phyloP scores from a whole-genome alignment of 2,888 invertebrate species.

The Tortrix viridana region DNA sequence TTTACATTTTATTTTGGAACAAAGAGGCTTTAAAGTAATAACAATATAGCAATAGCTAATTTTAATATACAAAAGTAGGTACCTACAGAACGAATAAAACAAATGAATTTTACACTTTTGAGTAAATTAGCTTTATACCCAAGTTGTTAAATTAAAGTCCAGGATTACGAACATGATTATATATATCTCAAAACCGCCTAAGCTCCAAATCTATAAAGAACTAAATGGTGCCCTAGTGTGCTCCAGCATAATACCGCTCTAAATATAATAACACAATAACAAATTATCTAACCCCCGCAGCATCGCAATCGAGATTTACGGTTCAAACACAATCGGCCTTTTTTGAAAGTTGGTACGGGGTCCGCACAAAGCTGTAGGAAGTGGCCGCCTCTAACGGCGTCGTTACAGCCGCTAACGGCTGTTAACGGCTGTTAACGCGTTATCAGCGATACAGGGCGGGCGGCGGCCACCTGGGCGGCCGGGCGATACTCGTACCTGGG shows the following conservation, averaged over 20 bases:
- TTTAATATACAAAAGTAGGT: too few species aligned
- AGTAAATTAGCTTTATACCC: too few species aligned
- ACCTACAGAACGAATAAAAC: too few species aligned
- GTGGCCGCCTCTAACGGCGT: conserved; percentile 78
- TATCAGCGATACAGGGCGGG: conserved; percentile 75
- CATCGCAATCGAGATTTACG: conserved; percentile 59
- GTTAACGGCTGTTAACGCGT: conserved; percentile 68
- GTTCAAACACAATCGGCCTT: conserved; percentile 47
- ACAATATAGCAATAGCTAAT: too few species aligned
- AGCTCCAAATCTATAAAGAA: background rate
- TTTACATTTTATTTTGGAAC: too few species aligned
- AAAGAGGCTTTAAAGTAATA: too few species aligned
- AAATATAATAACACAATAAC: conserved; percentile 33
- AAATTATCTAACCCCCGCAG: conserved; percentile 46
- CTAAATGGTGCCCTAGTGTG: conserved; percentile 2
- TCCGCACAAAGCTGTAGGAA: conserved; percentile 71
- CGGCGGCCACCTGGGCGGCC: conserved; percentile 35
- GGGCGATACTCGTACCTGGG: conserved; percentile 34
- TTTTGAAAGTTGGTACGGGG: conserved; percentile 50
- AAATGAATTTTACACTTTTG: too few species aligned
- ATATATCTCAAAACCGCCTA: background rate
- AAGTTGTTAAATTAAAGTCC: background rate
- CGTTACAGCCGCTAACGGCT: conserved; percentile 72
- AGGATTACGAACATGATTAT: background rate
- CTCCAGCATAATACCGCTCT: conserved; percentile 28